Evolutionary conservation across 2,113 vertebrate species (phyloP).

Genomic region (Dermatemys mawii): DNA sequence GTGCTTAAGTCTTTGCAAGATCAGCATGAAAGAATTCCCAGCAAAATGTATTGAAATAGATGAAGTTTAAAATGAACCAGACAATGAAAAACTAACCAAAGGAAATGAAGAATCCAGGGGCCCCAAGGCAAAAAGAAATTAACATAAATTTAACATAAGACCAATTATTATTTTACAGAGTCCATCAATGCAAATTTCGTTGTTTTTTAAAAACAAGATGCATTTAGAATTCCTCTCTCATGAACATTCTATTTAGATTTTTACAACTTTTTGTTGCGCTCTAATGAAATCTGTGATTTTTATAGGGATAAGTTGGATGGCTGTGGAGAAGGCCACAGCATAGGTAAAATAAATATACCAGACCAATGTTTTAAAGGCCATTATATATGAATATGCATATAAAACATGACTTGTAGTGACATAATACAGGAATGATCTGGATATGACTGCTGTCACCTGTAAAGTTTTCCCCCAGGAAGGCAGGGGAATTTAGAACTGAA

Average conservation of each 20-base stretch:
- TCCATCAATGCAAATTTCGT: neutral
- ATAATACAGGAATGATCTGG: neutral
- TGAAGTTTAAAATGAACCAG: neutral
- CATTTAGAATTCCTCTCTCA: neutral
- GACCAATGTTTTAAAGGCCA: neutral
- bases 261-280: neutral
- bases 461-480: neutral
- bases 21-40: neutral
- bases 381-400: no score
- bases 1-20: neutral
- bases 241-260: neutral
- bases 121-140: neutral
- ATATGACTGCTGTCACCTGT: neutral
- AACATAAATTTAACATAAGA: neutral
- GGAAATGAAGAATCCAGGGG: neutral
- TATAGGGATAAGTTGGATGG: neutral
- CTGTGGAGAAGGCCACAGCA: neutral
- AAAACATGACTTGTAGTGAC: no score
- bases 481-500: neutral
- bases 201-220: neutral
- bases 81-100: neutral
- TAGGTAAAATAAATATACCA: neutral
- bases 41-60: neutral
- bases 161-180: neutral
- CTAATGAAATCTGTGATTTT: neutral